phyloP scores from a whole-genome alignment of 2,797 vertebrate genomes.

The Mormyrus proboscirostris region DNA sequence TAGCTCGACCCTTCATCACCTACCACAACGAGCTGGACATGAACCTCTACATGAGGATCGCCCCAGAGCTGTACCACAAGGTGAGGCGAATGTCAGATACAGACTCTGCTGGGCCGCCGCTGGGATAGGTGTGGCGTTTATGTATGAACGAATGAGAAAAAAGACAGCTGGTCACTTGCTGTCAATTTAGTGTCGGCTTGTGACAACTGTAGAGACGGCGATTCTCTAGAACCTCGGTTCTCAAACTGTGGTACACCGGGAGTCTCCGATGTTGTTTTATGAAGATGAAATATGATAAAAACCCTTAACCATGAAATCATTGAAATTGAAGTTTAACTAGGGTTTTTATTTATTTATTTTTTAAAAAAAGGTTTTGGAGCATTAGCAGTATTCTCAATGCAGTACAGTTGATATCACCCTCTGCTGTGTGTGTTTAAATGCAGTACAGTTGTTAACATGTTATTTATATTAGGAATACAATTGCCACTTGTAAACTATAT shows the following conservation, averaged over 20 bases:
- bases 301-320: background rate
- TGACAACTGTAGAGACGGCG: background rate
- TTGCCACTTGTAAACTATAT: background rate
- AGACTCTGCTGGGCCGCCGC: background rate
- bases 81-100: slow-evolving; percentile 45
- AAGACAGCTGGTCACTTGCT: background rate
- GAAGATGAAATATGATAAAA: background rate
- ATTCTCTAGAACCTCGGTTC: background rate
- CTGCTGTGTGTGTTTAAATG: background rate
- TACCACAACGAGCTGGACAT: slow-evolving; percentile 96
- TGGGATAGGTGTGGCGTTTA: background rate
- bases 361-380: too few species aligned
- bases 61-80: slow-evolving; percentile 97
- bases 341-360: too few species aligned
- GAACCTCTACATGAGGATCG: slow-evolving; percentile 96
- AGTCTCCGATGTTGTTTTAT: background rate
- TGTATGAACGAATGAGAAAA: background rate
- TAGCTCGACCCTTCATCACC: slow-evolving; percentile 90
- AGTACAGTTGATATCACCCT: background rate
- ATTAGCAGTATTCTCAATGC: background rate
- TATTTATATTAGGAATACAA: background rate
- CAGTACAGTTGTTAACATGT: background rate
- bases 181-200: background rate
- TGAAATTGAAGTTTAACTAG: background rate
- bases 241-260: background rate